Conservation (phyloP, 1,140 invertebrate genomes). For the Samia ricini region DNA sequence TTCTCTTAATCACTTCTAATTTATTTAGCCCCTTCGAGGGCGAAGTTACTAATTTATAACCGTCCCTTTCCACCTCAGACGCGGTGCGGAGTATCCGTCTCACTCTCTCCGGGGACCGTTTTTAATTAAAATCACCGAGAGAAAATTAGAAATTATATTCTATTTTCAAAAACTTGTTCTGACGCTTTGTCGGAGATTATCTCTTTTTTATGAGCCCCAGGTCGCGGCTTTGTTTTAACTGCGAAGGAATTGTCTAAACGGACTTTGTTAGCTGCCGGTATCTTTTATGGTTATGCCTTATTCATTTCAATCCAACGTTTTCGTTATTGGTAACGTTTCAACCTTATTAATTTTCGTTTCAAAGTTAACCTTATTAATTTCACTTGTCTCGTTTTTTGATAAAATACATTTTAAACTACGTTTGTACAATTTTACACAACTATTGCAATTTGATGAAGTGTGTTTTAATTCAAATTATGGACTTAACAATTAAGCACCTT, state of each 20-base stretch:
- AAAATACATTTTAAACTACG: too few species aligned
- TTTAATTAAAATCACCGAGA: constrained; percentile 76
- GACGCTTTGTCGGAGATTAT: constrained; percentile 74
- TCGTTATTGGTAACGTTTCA: constrained; percentile 51
- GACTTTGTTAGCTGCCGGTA: constrained; percentile 48
- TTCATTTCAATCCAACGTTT: constrained; percentile 52
- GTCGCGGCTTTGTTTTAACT: constrained; percentile 68
- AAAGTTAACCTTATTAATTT: constrained; percentile 7
- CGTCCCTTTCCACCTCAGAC: constrained; percentile 57
- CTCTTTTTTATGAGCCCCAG: constrained; percentile 74
- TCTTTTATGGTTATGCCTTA: constrained; percentile 61
- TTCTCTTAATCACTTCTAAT: constrained; percentile 76
- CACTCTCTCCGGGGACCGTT: constrained; percentile 70
- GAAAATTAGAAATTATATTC: constrained; percentile 78
- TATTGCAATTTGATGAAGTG: too few species aligned
- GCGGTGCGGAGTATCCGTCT: constrained; percentile 39
- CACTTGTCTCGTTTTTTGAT: not conserved
- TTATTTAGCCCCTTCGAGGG: constrained; percentile 71
- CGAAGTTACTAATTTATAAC: constrained; percentile 63
- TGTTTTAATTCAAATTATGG: too few species aligned
- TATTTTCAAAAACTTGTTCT: constrained; percentile 76
- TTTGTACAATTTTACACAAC: too few species aligned
- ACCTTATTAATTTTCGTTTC: constrained; percentile 11
- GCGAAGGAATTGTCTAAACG: constrained; percentile 67
- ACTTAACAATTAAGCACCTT: too few species aligned